Percentiles rank a stretch among this genome's conserved stretches.
Evolutionary conservation across 2,113 vertebrate species (phyloP).

Genomic region (Carollia perspicillata): DNA sequence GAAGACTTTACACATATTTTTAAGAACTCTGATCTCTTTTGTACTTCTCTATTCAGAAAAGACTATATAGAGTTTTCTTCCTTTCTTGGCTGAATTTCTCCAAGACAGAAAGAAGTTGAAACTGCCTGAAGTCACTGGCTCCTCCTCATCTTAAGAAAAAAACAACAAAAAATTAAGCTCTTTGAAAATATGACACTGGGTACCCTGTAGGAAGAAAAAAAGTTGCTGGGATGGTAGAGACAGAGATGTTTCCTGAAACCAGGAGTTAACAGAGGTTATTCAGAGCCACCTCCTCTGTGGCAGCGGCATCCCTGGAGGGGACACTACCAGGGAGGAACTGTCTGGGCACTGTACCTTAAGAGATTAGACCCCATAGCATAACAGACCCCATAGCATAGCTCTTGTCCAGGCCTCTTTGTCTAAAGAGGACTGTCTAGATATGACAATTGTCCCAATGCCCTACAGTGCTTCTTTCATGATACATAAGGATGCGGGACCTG

Average conservation of each 20-base stretch:
- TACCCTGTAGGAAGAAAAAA: background rate
- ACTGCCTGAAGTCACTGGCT: background rate
- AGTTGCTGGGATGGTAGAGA: background rate
- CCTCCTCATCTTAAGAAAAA: background rate
- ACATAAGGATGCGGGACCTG: background rate
- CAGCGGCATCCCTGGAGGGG: background rate
- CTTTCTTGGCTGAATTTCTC: background rate
- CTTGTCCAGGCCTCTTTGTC: background rate
- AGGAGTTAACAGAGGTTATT: background rate
- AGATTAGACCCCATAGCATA: background rate
- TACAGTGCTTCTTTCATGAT: background rate
- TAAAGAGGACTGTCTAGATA: background rate
- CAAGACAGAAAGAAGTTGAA: background rate
- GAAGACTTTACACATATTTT: background rate
- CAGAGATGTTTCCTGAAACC: background rate
- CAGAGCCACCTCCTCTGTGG: background rate
- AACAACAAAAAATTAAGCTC: background rate
- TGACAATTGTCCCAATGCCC: background rate
- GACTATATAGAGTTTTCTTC: background rate
- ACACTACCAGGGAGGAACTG: background rate
- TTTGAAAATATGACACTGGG: background rate
- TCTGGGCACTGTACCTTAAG: background rate
- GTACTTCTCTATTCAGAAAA: background rate
- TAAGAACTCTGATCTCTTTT: background rate
- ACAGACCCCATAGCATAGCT: background rate